Conservation (phyloP, 2,888 invertebrate genomes). For the Cheilosia grossa region DNA sequence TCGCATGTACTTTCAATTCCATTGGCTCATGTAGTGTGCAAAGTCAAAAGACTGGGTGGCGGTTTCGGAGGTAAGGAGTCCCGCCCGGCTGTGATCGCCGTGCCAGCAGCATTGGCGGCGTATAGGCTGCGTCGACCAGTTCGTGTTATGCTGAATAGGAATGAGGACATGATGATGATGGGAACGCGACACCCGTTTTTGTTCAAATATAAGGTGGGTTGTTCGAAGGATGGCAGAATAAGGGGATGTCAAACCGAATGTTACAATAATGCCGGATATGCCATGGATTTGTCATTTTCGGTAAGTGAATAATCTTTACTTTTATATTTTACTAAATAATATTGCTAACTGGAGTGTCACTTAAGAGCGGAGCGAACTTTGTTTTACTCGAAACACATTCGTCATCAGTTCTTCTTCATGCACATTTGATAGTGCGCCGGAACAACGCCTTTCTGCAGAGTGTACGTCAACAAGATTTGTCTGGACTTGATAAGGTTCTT, state of each 20-base stretch:
- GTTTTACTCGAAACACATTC: no score
- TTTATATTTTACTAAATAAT: no score
- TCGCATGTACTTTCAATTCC: slow-evolving; percentile 89
- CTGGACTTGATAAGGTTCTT: no score
- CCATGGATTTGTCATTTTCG: slow-evolving; percentile 90
- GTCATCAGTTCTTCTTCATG: no score
- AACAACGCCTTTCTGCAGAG: no score
- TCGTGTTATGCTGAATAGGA: slow-evolving; percentile 90
- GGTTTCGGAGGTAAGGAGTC: slow-evolving; percentile 98
- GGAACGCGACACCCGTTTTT: slow-evolving; percentile 96
- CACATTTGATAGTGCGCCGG: no score
- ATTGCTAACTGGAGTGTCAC: no score
- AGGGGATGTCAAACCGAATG: slow-evolving; percentile 89
- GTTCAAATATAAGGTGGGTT: slow-evolving; percentile 92
- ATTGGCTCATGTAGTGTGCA: slow-evolving; percentile 89
- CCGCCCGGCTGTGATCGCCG: slow-evolving; percentile 86
- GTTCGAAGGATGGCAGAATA: slow-evolving; percentile 89
- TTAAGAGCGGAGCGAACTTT: no score
- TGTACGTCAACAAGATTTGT: no score
- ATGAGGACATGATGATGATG: slow-evolving; percentile 96
- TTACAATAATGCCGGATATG: slow-evolving; percentile 93
- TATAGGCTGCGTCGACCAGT: slow-evolving; percentile 90
- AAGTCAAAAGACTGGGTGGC: slow-evolving; percentile 95
- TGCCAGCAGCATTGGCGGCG: slow-evolving; percentile 93
- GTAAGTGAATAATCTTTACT: slow-evolving; percentile 83